These are phyloP conservation scores for Hypselothyrea guttata DNA, from an alignment of 2,888 invertebrate species.

Conservation along the genomic window DNA sequence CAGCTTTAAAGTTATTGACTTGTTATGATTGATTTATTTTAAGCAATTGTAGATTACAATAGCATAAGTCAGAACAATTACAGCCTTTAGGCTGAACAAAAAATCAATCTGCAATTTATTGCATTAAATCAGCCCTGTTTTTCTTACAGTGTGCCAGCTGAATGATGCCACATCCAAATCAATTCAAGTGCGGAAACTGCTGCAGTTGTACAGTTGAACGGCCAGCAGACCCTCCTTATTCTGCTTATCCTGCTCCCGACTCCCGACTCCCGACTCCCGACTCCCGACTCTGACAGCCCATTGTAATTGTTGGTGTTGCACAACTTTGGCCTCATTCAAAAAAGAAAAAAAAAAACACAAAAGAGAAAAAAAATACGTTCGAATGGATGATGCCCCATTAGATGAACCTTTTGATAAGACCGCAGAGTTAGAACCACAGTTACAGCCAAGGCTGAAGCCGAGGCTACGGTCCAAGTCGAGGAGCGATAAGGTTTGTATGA, in stretches of 20 bases:
- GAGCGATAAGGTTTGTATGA: slow-evolving; percentile 39
- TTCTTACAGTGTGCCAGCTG: slow-evolving; percentile 12
- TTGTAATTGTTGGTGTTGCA: slow-evolving; percentile 21
- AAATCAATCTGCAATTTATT: too few relatives aligned
- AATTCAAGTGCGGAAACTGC: slow-evolving; percentile 72
- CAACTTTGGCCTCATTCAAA: slow-evolving; percentile 9
- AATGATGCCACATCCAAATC: slow-evolving; percentile 62
- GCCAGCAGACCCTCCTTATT: slow-evolving; percentile 37
- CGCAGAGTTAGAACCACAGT: slow-evolving; percentile 1
- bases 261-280: background rate
- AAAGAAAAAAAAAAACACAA: too few relatives aligned
- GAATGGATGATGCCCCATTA: slow-evolving; percentile 48
- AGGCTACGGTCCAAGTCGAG: background rate
- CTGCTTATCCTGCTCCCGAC: background rate
- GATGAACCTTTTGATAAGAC: slow-evolving; percentile 52
- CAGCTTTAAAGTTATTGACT: too few relatives aligned
- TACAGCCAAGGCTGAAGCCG: slow-evolving; percentile 12
- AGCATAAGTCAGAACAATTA: too few relatives aligned
- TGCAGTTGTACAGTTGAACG: slow-evolving; percentile 73
- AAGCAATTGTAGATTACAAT: too few relatives aligned
- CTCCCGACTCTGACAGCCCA: background rate
- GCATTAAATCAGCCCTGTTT: too few relatives aligned
- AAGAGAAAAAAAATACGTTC: slow-evolving; percentile 20
- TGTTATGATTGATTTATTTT: too few relatives aligned
- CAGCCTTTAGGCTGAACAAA: too few relatives aligned